A percentile compares a stretch with the other conserved stretches of the same genome.
Evolutionary conservation across 37 sponge, comb jelly and placozoan genomes (phyloP).

Genomic region (Chondrosia reniformis): DNA sequence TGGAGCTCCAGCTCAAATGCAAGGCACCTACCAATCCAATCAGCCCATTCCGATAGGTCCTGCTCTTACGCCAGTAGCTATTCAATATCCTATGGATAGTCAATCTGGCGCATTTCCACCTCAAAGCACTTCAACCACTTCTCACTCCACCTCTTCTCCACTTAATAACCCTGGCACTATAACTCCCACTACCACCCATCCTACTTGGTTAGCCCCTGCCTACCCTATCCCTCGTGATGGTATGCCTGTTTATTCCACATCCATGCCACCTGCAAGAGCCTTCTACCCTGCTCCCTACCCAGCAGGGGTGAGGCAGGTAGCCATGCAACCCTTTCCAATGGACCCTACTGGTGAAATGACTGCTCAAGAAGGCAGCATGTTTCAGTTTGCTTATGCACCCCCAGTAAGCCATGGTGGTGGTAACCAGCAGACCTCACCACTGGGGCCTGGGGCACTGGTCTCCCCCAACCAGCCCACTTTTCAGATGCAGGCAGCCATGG

Average conservation of each 20-base stretch:
- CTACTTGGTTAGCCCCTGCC: neutral
- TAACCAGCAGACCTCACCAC: slow-evolving; percentile 10
- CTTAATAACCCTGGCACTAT: neutral
- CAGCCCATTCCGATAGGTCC: neutral
- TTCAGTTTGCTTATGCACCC: slow-evolving; percentile 26
- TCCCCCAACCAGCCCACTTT: slow-evolving; percentile 25
- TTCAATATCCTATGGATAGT: slow-evolving; percentile 5
- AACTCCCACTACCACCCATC: neutral
- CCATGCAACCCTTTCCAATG: slow-evolving; percentile 3
- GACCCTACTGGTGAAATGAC: slow-evolving; percentile 9
- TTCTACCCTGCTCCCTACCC: slow-evolving; percentile 15
- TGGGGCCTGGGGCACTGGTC: slow-evolving; percentile 13
- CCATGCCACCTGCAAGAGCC: neutral
- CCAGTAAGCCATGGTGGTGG: neutral
- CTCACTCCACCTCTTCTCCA: slow-evolving; percentile 1
- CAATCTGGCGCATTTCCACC: neutral
- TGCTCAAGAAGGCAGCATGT: slow-evolving; percentile 11
- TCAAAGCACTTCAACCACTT: neutral
- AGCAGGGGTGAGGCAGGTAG: slow-evolving; percentile 5
- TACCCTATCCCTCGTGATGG: neutral
- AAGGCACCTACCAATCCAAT: neutral
- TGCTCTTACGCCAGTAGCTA: neutral
- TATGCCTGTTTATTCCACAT: neutral
- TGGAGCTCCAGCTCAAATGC: slow-evolving; percentile 18
- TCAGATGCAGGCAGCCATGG: slow-evolving; percentile 22